Evolutionary conservation across 64 coral and sea anemone genomes (phyloP).

Genomic region (Anthopleura sola): DNA sequence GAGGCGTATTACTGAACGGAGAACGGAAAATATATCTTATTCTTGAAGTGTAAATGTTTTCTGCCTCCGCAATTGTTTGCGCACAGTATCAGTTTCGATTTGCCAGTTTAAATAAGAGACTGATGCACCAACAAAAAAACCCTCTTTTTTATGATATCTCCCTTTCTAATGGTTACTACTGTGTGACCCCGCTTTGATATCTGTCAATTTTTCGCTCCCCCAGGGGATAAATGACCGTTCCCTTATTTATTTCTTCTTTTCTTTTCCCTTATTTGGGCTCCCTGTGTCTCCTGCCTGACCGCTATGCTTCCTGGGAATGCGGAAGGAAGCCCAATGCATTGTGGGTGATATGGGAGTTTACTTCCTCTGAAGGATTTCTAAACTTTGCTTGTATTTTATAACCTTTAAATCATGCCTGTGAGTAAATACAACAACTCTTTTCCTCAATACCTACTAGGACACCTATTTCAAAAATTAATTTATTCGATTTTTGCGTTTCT

Average conservation of each 20-base stretch:
- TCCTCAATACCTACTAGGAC: neutral
- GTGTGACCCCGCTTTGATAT: no score
- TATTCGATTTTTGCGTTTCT: conserved; percentile 19
- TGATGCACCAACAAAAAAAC: no score
- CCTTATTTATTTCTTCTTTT: neutral
- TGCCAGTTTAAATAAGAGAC: no score
- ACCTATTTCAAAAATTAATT: neutral
- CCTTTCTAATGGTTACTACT: no score
- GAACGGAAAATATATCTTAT: no score
- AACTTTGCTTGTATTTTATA: conserved; percentile 26
- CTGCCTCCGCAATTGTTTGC: no score
- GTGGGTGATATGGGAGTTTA: conserved; percentile 35
- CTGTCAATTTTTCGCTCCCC: no score
- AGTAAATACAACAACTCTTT: conserved; percentile 14
- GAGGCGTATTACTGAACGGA: no score
- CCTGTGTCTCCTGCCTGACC: neutral
- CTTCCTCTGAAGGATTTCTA: conserved; percentile 43
- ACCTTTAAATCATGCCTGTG: conserved; percentile 87
- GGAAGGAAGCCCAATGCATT: conserved; percentile 4
- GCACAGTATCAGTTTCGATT: no score
- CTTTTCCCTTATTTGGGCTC: neutral
- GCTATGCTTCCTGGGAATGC: conserved; percentile 8
- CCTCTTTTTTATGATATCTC: no score
- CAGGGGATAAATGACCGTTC: no score
- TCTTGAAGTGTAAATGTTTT: no score